Conservation (phyloP, 2,888 invertebrate genomes). For the Agrypnus murinus region DNA sequence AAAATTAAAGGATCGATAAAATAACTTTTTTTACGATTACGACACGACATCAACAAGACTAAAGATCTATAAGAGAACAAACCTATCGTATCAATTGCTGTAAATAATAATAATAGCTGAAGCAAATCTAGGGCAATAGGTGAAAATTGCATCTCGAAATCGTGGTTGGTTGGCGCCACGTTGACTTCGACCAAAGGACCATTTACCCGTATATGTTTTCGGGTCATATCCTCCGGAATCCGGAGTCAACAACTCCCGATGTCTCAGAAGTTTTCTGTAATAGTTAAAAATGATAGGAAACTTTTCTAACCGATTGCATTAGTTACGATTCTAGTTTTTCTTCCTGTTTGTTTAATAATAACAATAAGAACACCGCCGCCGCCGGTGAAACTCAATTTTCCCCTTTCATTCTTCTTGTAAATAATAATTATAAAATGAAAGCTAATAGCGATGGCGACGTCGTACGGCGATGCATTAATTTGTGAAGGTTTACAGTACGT, state of each 20-base stretch:
- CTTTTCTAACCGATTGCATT: constrained; percentile 15
- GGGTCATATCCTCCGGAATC: constrained; percentile 26
- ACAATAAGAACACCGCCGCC: too few species aligned
- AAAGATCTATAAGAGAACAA: too few species aligned
- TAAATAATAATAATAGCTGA: not conserved
- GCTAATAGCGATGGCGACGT: not conserved
- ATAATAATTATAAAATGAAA: too few species aligned
- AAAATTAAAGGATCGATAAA: too few species aligned
- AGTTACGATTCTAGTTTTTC: constrained; percentile 1
- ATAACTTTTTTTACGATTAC: too few species aligned
- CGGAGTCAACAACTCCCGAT: constrained; percentile 38
- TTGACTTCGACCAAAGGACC: constrained; percentile 19
- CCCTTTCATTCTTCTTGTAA: too few species aligned
- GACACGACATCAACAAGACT: too few species aligned
- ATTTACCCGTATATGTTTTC: constrained; percentile 32
- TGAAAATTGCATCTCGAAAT: constrained; percentile 25
- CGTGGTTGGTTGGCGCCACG: constrained; percentile 33
- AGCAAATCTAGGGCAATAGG: constrained; percentile 21
- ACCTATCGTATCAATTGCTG: too few species aligned
- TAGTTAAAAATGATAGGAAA: constrained; percentile 14
- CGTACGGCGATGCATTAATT: constrained; percentile 24
- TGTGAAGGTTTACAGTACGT: not conserved
- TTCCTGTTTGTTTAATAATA: too few species aligned
- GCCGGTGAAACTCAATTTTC: too few species aligned
- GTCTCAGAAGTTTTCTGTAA: constrained; percentile 3